phyloP scores from a whole-genome alignment of 2,797 vertebrate genomes.

The Orestias chungarensis region DNA sequence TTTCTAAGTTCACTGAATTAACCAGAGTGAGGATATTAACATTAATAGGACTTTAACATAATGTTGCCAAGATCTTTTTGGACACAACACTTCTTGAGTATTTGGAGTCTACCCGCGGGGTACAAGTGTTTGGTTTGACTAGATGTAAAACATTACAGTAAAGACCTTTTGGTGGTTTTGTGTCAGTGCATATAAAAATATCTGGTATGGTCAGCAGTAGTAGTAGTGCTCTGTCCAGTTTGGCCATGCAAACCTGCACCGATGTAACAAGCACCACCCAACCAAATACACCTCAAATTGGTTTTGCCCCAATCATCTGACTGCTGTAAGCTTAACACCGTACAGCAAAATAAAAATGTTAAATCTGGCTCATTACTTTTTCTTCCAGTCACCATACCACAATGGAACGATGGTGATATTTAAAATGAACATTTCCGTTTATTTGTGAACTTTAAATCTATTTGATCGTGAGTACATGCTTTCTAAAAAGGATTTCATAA shows the following conservation, averaged over 20 bases:
- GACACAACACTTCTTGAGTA: not conserved
- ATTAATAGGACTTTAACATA: not conserved
- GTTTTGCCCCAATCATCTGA: conserved; percentile 41
- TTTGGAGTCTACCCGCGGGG: not conserved
- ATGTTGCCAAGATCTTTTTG: not conserved
- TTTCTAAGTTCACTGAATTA: not conserved
- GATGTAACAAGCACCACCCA: conserved; percentile 43
- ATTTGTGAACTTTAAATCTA: conserved; percentile 47
- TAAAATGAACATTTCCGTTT: conserved; percentile 35
- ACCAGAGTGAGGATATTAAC: not conserved
- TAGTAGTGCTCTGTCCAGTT: too few relatives aligned
- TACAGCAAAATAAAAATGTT: conserved; percentile 30
- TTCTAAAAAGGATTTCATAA: conserved; percentile 46
- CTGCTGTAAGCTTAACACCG: conserved; percentile 28
- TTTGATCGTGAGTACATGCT: conserved; percentile 23
- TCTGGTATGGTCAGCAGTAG: conserved; percentile 33
- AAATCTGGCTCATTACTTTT: conserved; percentile 3
- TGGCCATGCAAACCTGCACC: conserved; percentile 50
- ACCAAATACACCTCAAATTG: conserved; percentile 56
- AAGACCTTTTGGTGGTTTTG: not conserved
- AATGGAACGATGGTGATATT: conserved; percentile 27
- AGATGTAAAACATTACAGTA: not conserved
- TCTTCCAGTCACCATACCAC: conserved; percentile 21
- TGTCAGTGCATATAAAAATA: conserved; percentile 27
- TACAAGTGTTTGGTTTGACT: not conserved